These are phyloP conservation scores for Martes martes DNA, from an alignment of 2,113 vertebrate species.

Conservation along the genomic window DNA sequence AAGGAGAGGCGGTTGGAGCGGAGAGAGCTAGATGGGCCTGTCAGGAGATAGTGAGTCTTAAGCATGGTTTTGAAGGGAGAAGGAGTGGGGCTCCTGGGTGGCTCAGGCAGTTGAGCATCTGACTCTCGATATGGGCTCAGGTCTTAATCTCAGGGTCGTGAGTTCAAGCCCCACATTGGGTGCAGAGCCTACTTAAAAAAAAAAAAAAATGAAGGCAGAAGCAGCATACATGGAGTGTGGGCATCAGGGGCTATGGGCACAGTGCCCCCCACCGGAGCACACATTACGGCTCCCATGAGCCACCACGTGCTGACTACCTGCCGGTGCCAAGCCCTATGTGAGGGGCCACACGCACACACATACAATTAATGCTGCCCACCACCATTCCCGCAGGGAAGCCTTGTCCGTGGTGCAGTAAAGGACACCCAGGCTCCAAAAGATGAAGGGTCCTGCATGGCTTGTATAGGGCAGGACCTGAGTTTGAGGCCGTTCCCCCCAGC, in stretches of 20 bases:
- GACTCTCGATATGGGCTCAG: background rate
- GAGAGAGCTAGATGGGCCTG: background rate
- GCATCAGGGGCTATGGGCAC: accelerated
- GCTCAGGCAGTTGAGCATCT: background rate
- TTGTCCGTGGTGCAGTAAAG: background rate
- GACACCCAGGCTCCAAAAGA: background rate
- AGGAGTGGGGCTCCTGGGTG: background rate
- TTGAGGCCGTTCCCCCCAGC: background rate
- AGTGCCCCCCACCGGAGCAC: accelerated
- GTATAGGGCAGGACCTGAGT: background rate
- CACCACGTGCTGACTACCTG: accelerated
- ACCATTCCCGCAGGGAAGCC: accelerated
- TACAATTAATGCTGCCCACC: accelerated
- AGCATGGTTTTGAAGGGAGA: background rate
- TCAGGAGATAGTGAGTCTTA: background rate
- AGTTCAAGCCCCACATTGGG: background rate
- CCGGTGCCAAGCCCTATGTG: background rate
- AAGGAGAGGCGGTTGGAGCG: background rate
- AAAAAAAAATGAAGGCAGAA: background rate
- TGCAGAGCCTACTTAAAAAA: background rate
- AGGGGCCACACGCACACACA: accelerated
- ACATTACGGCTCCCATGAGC: accelerated
- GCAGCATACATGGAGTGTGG: accelerated
- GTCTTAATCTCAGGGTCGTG: background rate
- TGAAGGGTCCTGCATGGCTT: background rate